A percentile compares a stretch with the other conserved stretches of the same genome.
phyloP scores from a whole-genome alignment of 1,140 invertebrate genomes.

The Akabosia matsudoensis region DNA sequence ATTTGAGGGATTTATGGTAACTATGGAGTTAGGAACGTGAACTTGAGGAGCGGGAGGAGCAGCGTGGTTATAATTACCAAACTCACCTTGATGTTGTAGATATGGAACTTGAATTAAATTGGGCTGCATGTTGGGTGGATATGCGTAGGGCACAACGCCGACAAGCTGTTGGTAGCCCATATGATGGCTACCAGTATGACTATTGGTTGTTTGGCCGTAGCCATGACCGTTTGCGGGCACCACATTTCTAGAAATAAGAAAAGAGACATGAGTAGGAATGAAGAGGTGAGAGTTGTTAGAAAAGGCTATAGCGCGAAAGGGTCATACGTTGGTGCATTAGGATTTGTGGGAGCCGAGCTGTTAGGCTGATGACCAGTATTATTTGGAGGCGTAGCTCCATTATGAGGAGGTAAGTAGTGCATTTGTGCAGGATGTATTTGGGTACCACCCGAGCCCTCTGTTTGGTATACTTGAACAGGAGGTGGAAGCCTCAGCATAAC shows the following conservation, averaged over 20 bases:
- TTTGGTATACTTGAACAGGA: slow-evolving; percentile 34
- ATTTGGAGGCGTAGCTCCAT: slow-evolving; percentile 34
- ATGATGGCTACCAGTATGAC: slow-evolving; percentile 36
- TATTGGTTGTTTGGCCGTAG: slow-evolving; percentile 32
- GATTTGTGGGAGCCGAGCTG: slow-evolving; percentile 30
- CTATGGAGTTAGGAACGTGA: too few species aligned
- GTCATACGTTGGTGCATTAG: slow-evolving; percentile 37
- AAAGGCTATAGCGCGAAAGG: neutral
- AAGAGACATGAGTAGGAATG: neutral
- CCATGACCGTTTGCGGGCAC: slow-evolving; percentile 39
- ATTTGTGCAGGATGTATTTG: slow-evolving; percentile 40
- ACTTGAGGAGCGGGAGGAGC: neutral
- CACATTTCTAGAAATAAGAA: slow-evolving; percentile 26
- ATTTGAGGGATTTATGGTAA: too few species aligned
- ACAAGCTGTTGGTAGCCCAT: slow-evolving; percentile 34
- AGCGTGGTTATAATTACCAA: neutral
- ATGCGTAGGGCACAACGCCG: neutral
- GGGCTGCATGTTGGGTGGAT: neutral
- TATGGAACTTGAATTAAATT: slow-evolving; percentile 28
- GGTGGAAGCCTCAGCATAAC: neutral
- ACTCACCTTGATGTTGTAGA: slow-evolving; percentile 30
- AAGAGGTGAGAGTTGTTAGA: neutral
- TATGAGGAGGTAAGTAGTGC: slow-evolving; percentile 38
- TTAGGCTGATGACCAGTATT: slow-evolving; percentile 39
- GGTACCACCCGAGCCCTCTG: slow-evolving; percentile 26